phyloP scores from a whole-genome alignment of 2,797 vertebrate species.

The Acanthurus lineatus region DNA sequence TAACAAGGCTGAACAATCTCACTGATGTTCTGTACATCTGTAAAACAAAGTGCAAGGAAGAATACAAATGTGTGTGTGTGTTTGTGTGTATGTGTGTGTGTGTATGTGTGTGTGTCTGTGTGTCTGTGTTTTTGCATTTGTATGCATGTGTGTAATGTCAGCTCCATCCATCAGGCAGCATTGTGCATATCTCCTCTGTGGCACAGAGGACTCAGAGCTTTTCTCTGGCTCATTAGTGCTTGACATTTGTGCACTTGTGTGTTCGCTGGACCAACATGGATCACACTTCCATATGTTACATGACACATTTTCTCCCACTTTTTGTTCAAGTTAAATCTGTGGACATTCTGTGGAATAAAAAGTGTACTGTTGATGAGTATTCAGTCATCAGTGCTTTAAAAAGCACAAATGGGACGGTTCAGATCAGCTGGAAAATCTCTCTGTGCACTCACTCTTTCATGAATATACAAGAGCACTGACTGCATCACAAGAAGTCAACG shows the following conservation, averaged over 20 bases:
- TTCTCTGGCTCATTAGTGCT: slow-evolving; percentile 6
- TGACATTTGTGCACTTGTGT: no score
- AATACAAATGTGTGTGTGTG: neutral
- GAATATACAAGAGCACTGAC: neutral
- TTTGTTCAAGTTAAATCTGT: neutral
- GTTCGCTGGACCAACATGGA: neutral
- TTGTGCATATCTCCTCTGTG: slow-evolving; percentile 5
- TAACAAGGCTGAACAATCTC: neutral
- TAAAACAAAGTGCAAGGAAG: neutral
- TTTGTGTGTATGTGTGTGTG: no score
- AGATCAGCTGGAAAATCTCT: neutral
- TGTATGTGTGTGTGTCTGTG: no score
- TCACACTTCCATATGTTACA: neutral
- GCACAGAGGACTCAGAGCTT: slow-evolving; percentile 4
- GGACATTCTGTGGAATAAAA: neutral
- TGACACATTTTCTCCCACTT: slow-evolving; percentile 9
- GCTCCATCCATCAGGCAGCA: neutral
- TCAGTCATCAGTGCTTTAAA: neutral
- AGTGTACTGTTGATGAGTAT: neutral
- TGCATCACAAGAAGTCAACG: neutral
- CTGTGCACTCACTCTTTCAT: neutral
- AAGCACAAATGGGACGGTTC: neutral
- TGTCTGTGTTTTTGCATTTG: no score
- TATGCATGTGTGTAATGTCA: neutral
- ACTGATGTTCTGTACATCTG: neutral